Conservation (phyloP, 2,113 vertebrate genomes). For the Taxidea taxus region DNA sequence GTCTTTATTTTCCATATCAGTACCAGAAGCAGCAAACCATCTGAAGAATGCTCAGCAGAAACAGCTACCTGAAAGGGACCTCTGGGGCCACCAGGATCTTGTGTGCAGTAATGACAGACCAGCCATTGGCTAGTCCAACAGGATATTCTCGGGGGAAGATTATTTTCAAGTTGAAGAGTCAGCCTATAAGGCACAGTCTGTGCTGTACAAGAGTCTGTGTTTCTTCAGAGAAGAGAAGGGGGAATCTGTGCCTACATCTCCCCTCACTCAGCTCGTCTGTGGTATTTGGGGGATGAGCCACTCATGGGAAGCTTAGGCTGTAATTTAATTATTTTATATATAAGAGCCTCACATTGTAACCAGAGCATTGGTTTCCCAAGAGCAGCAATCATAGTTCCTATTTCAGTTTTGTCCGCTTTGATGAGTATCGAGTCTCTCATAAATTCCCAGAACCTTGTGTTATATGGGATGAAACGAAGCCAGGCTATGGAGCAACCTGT, state of each 20-base stretch:
- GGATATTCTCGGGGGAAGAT: background rate
- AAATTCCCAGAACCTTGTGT: background rate
- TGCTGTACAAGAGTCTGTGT: background rate
- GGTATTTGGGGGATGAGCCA: background rate
- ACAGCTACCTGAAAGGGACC: background rate
- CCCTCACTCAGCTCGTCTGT: background rate
- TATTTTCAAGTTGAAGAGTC: background rate
- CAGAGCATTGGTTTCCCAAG: background rate
- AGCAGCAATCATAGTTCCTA: background rate
- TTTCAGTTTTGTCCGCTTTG: background rate
- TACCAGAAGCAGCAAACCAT: background rate
- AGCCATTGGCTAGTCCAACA: background rate
- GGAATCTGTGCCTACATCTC: background rate
- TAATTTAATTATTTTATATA: background rate
- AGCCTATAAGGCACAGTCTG: background rate
- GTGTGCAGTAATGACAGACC: background rate
- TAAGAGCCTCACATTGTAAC: background rate
- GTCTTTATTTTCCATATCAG: background rate
- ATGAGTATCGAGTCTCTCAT: background rate
- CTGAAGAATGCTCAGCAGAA: background rate
- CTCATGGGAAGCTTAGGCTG: background rate
- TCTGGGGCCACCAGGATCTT: background rate
- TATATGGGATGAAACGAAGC: background rate
- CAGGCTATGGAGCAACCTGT: background rate
- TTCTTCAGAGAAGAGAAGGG: background rate